Conservation (phyloP, 2,113 vertebrate genomes). For the Pteruthius melanotis region DNA sequence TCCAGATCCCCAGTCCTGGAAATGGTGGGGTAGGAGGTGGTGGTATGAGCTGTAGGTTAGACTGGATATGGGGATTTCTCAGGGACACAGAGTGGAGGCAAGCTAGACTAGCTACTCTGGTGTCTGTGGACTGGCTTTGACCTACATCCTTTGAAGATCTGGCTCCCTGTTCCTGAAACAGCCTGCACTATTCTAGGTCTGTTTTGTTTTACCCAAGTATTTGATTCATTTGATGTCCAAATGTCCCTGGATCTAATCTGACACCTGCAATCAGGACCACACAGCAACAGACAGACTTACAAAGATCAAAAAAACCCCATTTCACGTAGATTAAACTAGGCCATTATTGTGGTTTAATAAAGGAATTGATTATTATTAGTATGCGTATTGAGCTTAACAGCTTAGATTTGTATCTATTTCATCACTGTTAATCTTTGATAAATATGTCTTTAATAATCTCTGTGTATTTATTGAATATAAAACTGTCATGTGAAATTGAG, state of each 20-base stretch:
- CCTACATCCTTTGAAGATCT: neutral
- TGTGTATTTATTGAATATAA: constrained; percentile 74
- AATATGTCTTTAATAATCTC: constrained; percentile 81
- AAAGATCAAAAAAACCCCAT: neutral
- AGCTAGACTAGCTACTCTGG: neutral
- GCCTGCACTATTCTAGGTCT: neutral
- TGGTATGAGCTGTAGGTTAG: neutral
- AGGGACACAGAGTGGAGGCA: neutral
- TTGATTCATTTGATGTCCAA: neutral
- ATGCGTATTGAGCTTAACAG: constrained; percentile 62
- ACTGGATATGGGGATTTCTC: neutral
- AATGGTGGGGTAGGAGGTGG: neutral
- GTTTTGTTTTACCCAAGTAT: neutral
- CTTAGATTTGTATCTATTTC: constrained; percentile 72
- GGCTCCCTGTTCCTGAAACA: neutral
- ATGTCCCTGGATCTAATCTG: neutral
- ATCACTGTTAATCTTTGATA: constrained; percentile 76
- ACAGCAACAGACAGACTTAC: neutral
- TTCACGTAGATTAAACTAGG: constrained; percentile 56
- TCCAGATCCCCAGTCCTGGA: neutral
- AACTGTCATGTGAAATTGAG: constrained; percentile 62
- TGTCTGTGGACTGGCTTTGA: neutral
- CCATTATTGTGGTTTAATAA: constrained; percentile 61
- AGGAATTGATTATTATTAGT: constrained; percentile 70
- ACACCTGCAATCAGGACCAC: neutral